Percentiles rank a stretch among this genome's conserved stretches.
phyloP scores from a whole-genome alignment of 2,888 invertebrate genomes.

The Nymphalis polychloros region DNA sequence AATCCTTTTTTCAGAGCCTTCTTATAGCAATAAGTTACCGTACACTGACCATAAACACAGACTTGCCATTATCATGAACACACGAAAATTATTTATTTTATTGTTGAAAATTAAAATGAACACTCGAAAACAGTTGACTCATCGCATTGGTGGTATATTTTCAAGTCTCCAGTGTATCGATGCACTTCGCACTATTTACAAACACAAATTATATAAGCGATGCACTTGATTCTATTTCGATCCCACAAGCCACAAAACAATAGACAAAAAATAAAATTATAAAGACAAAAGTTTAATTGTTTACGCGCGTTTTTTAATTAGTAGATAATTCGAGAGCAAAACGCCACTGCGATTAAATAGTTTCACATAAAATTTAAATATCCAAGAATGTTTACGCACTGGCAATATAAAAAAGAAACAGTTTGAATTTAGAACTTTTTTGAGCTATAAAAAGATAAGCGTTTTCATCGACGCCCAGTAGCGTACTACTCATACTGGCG shows the following conservation, averaged over 20 bases:
- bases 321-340: neutral
- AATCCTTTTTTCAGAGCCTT: neutral
- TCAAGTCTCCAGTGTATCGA: neutral
- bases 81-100: neutral
- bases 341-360: too few species aligned
- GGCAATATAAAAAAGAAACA: neutral
- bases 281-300: constrained; percentile 5
- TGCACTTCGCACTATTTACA: constrained; percentile 22
- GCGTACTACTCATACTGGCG: constrained; percentile 28
- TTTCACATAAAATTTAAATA: constrained; percentile 6
- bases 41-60: neutral
- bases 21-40: neutral
- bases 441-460: constrained; percentile 22
- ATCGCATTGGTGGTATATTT: constrained; percentile 3
- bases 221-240: constrained; percentile 19
- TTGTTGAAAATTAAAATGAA: neutral
- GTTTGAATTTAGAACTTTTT: constrained; percentile 15
- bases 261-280: neutral
- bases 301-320: neutral
- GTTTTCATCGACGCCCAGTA: constrained; percentile 25
- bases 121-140: constrained; percentile 5
- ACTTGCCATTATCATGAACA: neutral
- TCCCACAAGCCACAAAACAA: neutral
- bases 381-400: neutral
- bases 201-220: constrained; percentile 18